Conservation (phyloP, 2,797 vertebrate genomes). For the Euthynnus affinis region DNA sequence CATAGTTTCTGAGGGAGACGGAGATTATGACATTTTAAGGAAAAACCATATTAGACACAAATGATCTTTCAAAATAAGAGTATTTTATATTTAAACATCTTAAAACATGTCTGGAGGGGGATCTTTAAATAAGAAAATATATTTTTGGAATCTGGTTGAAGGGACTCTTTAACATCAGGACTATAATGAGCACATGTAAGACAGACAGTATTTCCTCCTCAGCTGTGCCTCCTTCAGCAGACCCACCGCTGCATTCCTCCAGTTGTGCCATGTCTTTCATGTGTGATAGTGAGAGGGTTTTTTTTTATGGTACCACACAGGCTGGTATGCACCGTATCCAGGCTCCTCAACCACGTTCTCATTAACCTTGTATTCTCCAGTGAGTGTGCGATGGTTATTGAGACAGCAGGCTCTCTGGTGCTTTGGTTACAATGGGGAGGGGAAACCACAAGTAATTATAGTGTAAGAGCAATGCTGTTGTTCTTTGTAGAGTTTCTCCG, state of each 20-base stretch:
- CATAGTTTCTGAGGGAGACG: too few species aligned
- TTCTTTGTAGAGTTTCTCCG: conserved; percentile 34
- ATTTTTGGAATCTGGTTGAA: conserved; percentile 1
- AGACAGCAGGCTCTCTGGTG: conserved; percentile 57
- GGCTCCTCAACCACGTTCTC: conserved; percentile 62
- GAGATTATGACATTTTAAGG: too few species aligned
- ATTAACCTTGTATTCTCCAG: conserved; percentile 71
- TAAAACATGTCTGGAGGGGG: neutral
- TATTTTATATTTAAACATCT: too few species aligned
- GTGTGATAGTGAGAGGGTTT: conserved; percentile 57
- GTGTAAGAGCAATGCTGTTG: conserved; percentile 47
- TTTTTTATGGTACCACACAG: conserved; percentile 65
- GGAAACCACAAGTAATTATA: conserved; percentile 64
- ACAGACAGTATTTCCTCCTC: conserved; percentile 31
- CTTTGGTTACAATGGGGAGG: conserved; percentile 55
- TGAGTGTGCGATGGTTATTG: conserved; percentile 59
- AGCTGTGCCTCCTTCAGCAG: conserved; percentile 34
- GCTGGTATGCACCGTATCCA: conserved; percentile 50
- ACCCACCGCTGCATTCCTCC: conserved; percentile 54
- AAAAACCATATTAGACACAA: too few species aligned
- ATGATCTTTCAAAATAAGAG: too few species aligned
- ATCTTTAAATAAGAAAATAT: neutral
- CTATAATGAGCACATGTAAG: conserved; percentile 30
- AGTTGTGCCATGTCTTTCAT: conserved; percentile 61
- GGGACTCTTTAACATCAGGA: neutral